Evolutionary conservation across 2,113 vertebrate genomes (phyloP), one percentile per base, ranked within the genome.

Genomic region (Microcebus murinus): DNA sequence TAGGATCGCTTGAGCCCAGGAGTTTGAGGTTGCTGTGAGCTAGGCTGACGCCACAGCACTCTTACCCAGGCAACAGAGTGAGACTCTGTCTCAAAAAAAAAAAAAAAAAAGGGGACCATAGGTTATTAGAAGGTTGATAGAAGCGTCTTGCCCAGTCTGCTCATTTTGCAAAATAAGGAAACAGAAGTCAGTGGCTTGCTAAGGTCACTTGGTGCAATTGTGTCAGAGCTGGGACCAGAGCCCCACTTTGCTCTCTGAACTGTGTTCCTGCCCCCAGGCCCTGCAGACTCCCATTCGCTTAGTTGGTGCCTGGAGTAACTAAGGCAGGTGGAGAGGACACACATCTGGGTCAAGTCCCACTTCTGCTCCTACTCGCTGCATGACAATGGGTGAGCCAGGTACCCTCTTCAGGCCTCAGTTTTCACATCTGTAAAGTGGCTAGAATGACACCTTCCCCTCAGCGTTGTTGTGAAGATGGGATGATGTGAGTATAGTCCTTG

Each of bases 401-500:
- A 31, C 6, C 10, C 63, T 83, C 84, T 14, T 18, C 21, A 42
- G 13, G 57, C 52, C 61, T 87, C 85, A 1, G 25, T 27, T 27
- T 79, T 85, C 79, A 67, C 73, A 55, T 39, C 52, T 50, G 14
- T 48, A 63, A 67, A 76, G 88, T 81, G 3, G 70, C 52, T 45
- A 7, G 48, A 57, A 4, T 17, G 25, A n/a, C 20, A 10, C 11
- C 29, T 14, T 50, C 3, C 50, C 63, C 14, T 21, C 17, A 4
- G 68, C 59, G 13, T 34, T 84, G 29, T 27, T 29, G 36, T 25
- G 27, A 45, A 42, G 31, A n/a, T 3, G 39, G 74, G 21, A 8
- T 12, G 9, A 34, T 6, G 1, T 31, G 77, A 4, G n/a, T 0
- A 2, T 4, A 12, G 31, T n/a, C 17, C 17, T 6, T 21, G 63